Evolutionary conservation across 2,113 vertebrate genomes (phyloP), one percentile per base, ranked within the genome.

Genomic region (Ictalurus punctatus): DNA sequence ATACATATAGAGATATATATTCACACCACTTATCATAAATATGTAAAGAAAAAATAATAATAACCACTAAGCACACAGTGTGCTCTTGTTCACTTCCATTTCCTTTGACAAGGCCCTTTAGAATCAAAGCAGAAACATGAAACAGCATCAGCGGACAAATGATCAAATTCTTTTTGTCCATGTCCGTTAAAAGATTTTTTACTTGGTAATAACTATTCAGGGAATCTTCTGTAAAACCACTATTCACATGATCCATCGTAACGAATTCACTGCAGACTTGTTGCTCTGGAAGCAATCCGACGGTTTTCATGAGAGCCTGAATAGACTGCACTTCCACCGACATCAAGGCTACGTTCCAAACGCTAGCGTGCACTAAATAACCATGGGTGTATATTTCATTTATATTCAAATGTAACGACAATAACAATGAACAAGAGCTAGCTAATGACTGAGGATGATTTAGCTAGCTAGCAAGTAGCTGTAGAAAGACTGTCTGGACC

Each of bases 1-100:
- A 61, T 21, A 82, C 1, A 82, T 83, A 87, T 76, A 74, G 0
- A 69, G 25, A 54, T 63, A 65, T 78, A 85, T 85, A 85, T 85
- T 69, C 74, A 95, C 94, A 94, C 95, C 95, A 96, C 95, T 96
- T 96, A 96, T 96, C 92, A 94, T 92, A 34, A 94, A 90, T 92
- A 94, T 94, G 93, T 93, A 94, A 94, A 94, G 94, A 94, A 92
- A 17, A 19, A 37, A 34, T 9, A 25, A 27, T 78, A 6, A 94
- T 92, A 96, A 96, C 96, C 96, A 96, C 96, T 96, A 96, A 94
- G 94, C 92, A 94, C 95, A 94, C 94, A 92, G 94, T 94, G 95
- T 94, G 94, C 91, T 58, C 56, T 19, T 58, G 3, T 58, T 58
- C 86, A 69, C 90, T 92, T 91, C 90, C 92, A 86, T 93, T 92